Base-by-base conservation (phyloP, 2,888 invertebrate genomes). In the Lottia gigantea region DNA sequence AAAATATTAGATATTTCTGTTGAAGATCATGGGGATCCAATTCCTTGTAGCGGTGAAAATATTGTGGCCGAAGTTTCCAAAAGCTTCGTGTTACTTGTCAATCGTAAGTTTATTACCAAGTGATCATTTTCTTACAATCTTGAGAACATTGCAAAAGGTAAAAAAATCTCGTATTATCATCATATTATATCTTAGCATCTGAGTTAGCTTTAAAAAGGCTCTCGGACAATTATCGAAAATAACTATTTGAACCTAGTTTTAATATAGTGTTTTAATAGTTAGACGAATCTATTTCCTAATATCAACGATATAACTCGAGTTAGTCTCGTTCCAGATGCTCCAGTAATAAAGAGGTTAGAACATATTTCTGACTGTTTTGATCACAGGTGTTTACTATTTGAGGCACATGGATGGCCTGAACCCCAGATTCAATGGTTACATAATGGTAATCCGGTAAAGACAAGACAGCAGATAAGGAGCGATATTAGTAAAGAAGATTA, bases 41-140 rank as follows among this genome's bases (percentile, higher is more conserved):
- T 62, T 25, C 12, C 72, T 1, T 81, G 81, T 73, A 65, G 69
- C 25, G 79, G 75, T 14, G 76, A 77, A 63, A 81, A 75, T 68
- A 72, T 75, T 19, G 79, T 77, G 12, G 70, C 70, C 14, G 70
- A 71, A 62, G 68, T 68, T 14, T 67, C 61, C 23, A 67, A 49
- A 6, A 71, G 71, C 0, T 70, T 76, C 15, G 64, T 70, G 26
- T 67, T 79, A 8, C 68, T 74, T 16, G 76, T 81, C 0, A 73
- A 72, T 66, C 76, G 81, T 81, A 70, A 67, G 78, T 40, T 40
- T 8, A 11, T 40, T 40, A 8, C 11, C 11, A 11, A 40, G 11
- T 31, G 31, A 2, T 6, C 2, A 40, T 11, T 40, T 8, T 40
- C 40, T 4, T 40, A 40, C 40, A 40, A 40, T 11, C 11, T 40